Evolutionary conservation across 2,888 invertebrate species (phyloP).

Genomic region (Danaus chrysippus): DNA sequence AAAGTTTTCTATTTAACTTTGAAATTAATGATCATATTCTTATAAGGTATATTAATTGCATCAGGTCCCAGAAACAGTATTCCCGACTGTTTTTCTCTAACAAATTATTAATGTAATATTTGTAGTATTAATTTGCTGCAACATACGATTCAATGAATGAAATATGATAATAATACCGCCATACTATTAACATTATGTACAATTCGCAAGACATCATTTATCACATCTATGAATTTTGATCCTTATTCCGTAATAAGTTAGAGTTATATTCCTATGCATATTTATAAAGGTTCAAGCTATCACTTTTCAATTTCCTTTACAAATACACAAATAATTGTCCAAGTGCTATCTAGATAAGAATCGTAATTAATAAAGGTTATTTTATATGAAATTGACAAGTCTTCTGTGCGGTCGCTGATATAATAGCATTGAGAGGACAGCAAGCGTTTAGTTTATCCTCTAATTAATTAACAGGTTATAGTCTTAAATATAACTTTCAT

Average conservation of each 20-base stretch:
- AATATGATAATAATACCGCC: slow-evolving; percentile 22
- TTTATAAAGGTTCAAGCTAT: slow-evolving; percentile 17
- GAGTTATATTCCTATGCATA: neutral
- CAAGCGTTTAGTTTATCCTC: slow-evolving; percentile 21
- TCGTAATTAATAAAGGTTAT: slow-evolving; percentile 70
- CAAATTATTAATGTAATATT: slow-evolving; percentile 26
- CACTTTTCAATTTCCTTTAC: slow-evolving; percentile 29
- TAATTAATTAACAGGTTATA: slow-evolving; percentile 26
- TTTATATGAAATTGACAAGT: slow-evolving; percentile 61
- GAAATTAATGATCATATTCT: too few relatives aligned
- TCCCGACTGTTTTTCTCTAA: slow-evolving; percentile 18
- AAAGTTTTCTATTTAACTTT: too few relatives aligned
- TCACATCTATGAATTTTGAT: neutral
- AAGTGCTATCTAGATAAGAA: slow-evolving; percentile 52
- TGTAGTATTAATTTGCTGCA: slow-evolving; percentile 22
- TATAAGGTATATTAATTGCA: neutral
- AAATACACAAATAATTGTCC: slow-evolving; percentile 57
- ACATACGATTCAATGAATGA: slow-evolving; percentile 24
- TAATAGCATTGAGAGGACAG: slow-evolving; percentile 26
- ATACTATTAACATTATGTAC: slow-evolving; percentile 20
- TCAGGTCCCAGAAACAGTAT: neutral
- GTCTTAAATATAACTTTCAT: neutral
- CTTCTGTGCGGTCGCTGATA: slow-evolving; percentile 54
- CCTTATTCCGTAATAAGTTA: neutral
- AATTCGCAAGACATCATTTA: slow-evolving; percentile 10